These are phyloP conservation scores for Anolis carolinensis DNA, from an alignment of 2,113 vertebrate genomes.

Conservation along the genomic window DNA sequence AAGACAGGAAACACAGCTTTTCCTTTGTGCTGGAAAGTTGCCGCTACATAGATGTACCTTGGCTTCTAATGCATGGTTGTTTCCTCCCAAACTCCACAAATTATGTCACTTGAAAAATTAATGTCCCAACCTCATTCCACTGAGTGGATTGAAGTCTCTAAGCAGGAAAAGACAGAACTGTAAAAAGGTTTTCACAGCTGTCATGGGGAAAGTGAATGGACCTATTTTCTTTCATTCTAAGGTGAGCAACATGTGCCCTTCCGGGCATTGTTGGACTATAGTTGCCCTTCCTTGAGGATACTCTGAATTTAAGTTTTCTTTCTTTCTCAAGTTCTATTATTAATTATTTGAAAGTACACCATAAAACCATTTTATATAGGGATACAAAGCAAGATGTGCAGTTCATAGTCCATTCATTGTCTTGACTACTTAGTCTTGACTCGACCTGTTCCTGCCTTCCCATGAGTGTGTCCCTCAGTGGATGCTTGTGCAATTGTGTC, in stretches of 20 bases:
- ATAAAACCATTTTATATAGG: too few species aligned
- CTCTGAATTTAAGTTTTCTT: too few species aligned
- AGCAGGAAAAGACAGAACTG: background rate
- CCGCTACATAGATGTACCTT: constrained; percentile 1
- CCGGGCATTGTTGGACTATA: background rate
- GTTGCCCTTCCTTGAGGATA: background rate
- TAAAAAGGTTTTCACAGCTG: background rate
- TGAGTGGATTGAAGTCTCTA: background rate
- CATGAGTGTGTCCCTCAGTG: too few species aligned
- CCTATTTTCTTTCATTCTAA: background rate
- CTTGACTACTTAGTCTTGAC: background rate
- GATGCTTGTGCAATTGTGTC: too few species aligned
- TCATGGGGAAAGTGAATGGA: fast-evolving
- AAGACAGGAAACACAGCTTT: background rate
- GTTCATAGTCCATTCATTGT: too few species aligned
- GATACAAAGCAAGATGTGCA: background rate
- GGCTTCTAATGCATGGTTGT: background rate
- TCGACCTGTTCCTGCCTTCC: background rate
- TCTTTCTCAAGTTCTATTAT: too few species aligned
- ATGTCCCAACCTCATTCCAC: background rate
- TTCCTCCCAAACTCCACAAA: background rate
- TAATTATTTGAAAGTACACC: too few species aligned
- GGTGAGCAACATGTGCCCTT: too few species aligned
- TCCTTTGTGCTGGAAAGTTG: constrained; percentile 41
- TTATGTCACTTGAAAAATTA: constrained; percentile 46